Conservation (phyloP, 37 sponge, comb jelly and placozoan species). For the Agelas oroides region DNA sequence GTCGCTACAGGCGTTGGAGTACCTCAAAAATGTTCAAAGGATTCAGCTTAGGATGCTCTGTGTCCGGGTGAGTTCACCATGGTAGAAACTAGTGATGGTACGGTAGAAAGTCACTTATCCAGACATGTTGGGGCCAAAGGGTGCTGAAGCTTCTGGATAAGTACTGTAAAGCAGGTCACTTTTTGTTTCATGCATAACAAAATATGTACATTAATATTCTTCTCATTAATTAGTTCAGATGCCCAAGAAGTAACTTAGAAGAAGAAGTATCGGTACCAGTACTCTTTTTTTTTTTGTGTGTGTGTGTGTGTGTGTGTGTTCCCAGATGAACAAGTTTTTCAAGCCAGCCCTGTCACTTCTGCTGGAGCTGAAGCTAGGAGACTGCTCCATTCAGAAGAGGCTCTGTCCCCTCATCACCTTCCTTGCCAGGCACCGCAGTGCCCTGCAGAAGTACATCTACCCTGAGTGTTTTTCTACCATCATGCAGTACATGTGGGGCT, state of each 20-base stretch:
- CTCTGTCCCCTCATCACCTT: slow-evolving; percentile 63
- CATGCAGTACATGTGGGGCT: slow-evolving; percentile 62
- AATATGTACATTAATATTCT: too few relatives aligned
- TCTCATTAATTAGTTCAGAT: too few relatives aligned
- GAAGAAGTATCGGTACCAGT: too few relatives aligned
- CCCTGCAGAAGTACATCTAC: slow-evolving; percentile 72
- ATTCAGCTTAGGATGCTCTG: slow-evolving; percentile 67
- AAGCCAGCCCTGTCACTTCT: slow-evolving; percentile 68
- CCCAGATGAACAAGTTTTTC: slow-evolving; percentile 79
- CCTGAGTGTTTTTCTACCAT: slow-evolving; percentile 50
- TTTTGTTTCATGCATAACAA: too few relatives aligned
- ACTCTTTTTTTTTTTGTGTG: too few relatives aligned
- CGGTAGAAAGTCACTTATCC: too few relatives aligned
- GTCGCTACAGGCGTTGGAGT: slow-evolving; percentile 51
- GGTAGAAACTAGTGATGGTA: too few relatives aligned
- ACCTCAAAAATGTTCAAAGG: slow-evolving; percentile 47
- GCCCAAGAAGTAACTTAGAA: too few relatives aligned
- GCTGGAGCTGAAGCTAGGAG: slow-evolving; percentile 62
- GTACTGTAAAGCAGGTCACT: too few relatives aligned
- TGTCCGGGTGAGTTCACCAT: slow-evolving; percentile 59
- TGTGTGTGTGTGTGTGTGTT: too few relatives aligned
- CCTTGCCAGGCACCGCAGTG: slow-evolving; percentile 49
- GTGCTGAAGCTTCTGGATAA: too few relatives aligned
- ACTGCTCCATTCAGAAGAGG: slow-evolving; percentile 64
- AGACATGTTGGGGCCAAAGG: too few relatives aligned